phyloP scores from a whole-genome alignment of 2,113 vertebrate species.

The Emydocephalus ijimae region DNA sequence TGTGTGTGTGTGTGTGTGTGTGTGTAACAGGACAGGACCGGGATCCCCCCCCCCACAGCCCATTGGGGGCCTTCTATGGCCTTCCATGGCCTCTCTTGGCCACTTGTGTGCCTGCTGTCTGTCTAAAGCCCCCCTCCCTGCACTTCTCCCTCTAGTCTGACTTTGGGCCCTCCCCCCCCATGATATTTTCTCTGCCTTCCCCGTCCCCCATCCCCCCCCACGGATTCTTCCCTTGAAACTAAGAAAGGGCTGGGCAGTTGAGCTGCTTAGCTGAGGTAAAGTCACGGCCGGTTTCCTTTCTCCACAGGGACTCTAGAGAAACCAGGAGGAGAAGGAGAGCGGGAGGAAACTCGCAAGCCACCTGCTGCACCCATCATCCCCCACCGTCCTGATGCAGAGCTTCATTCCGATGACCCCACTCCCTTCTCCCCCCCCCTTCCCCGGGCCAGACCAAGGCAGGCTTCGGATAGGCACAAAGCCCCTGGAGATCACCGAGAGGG shows the following conservation, averaged over 20 bases:
- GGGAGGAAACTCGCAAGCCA: not conserved
- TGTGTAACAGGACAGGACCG: not conserved
- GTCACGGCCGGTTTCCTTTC: not conserved
- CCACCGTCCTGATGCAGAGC: not conserved
- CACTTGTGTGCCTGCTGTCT: not conserved
- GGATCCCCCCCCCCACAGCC: rapidly evolving
- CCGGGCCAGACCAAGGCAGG: not conserved
- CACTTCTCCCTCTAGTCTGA: not conserved
- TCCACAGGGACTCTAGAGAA: not conserved
- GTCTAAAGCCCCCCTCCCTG: not conserved
- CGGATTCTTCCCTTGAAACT: not conserved
- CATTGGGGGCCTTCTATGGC: not conserved
- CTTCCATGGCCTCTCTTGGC: too few relatives aligned
- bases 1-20: too few relatives aligned
- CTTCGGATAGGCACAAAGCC: not conserved
- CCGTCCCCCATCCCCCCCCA: rapidly evolving
- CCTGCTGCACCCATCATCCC: not conserved
- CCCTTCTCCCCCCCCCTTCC: too few relatives aligned
- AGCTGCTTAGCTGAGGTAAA: not conserved
- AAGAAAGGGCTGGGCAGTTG: not conserved
- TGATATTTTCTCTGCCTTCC: not conserved
- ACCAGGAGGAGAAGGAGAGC: not conserved
- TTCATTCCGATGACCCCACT: not conserved
- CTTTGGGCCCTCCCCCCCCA: not conserved
- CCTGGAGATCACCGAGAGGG: not conserved